Conservation (phyloP, 53 echinoderm and acorn worm genomes). For the Pentamera pediparva region DNA sequence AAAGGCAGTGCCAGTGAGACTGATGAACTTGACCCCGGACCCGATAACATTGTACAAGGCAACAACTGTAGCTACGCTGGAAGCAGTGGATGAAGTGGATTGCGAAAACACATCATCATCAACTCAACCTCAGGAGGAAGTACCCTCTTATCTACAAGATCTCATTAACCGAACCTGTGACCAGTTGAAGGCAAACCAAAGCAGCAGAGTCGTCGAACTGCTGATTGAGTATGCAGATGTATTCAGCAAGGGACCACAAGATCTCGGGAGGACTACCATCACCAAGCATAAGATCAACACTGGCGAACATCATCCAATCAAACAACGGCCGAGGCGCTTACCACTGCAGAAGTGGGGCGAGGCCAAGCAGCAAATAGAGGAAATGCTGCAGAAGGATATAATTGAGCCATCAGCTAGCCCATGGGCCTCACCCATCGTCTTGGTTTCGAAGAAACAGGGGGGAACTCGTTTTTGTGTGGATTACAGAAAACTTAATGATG, state of each 20-base stretch:
- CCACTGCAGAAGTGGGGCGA: constrained; percentile 35
- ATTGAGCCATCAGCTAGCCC: constrained; percentile 26
- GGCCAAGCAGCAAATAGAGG: constrained; percentile 19
- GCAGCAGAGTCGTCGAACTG: no score
- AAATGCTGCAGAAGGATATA: constrained; percentile 27
- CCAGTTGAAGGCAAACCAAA: no score
- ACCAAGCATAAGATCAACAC: constrained; percentile 30
- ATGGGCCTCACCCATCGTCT: neutral
- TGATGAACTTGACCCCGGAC: neutral
- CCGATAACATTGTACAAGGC: neutral
- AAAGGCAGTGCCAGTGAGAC: neutral
- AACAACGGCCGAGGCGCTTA: constrained; percentile 26
- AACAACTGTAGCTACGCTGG: neutral
- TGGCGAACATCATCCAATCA: constrained; percentile 11
- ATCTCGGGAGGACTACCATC: constrained; percentile 29
- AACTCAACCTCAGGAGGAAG: no score
- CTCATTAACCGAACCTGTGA: no score
- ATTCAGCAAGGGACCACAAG: neutral
- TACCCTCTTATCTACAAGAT: no score
- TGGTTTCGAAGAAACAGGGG: neutral
- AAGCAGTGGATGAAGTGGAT: neutral
- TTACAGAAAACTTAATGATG: neutral
- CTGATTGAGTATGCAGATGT: no score
- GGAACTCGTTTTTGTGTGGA: neutral
- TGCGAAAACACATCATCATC: no score